Conservation (phyloP, 1,140 invertebrate species). For the Metaphire vulgaris region DNA sequence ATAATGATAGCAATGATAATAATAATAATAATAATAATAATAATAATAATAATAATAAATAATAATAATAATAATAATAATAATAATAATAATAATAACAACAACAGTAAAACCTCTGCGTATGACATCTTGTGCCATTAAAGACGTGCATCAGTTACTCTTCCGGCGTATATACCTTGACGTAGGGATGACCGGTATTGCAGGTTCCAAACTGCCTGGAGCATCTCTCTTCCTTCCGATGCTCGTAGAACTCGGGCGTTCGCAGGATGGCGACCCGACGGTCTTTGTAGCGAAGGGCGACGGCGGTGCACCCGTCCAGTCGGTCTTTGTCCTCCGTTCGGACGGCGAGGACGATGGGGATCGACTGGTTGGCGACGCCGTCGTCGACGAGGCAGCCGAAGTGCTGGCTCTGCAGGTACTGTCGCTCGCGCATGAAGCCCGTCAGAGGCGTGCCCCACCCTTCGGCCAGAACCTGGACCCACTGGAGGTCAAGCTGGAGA, state of each 20-base stretch:
- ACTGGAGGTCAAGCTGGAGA: conserved; percentile 78
- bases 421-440: conserved; percentile 93
- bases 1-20: no score
- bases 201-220: conserved; percentile 85
- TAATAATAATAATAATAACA: no score
- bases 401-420: conserved; percentile 89
- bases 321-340: conserved; percentile 67
- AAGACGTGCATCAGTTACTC: no score
- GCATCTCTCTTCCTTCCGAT: conserved; percentile 90
- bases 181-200: conserved; percentile 80
- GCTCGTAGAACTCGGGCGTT: conserved; percentile 87
- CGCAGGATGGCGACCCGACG: conserved; percentile 74
- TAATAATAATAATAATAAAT: no score
- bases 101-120: no score
- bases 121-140: no score
- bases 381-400: conserved; percentile 76
- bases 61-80: no score
- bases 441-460: conserved; percentile 91
- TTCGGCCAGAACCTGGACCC: conserved; percentile 83
- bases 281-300: conserved; percentile 60
- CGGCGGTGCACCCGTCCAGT: conserved; percentile 60
- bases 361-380: conserved; percentile 75
- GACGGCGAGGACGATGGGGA: conserved; percentile 89
- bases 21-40: no score
- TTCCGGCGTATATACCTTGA: no score